Evolutionary conservation across 2,888 invertebrate genomes (phyloP).

Genomic region (Gastrophysa polygoni): DNA sequence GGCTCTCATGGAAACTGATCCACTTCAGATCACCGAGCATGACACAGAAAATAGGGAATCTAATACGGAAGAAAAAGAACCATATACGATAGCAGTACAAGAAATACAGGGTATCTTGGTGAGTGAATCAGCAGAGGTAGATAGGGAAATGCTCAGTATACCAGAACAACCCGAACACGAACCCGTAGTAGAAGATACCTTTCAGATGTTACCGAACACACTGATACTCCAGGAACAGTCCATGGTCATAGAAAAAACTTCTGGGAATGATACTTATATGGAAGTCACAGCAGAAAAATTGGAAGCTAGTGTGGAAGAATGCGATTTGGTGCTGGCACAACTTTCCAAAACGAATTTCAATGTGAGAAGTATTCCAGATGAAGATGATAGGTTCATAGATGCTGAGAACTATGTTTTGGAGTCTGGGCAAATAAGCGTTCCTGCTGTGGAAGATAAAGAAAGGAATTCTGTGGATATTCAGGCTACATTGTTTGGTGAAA

Average conservation of each 20-base stretch:
- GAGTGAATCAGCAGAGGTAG: conserved; percentile 15
- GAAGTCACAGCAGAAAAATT: conserved; percentile 53
- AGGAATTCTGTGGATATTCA: conserved; percentile 52
- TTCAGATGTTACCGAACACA: conserved; percentile 54
- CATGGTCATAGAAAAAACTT: conserved; percentile 37
- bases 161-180: conserved; percentile 18
- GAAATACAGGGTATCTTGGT: conserved; percentile 15
- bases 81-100: conserved; percentile 20
- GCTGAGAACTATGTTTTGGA: conserved; percentile 80
- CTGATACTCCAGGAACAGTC: conserved; percentile 56
- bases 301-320: conserved; percentile 57
- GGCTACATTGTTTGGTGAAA: conserved; percentile 54
- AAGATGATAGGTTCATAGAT: conserved; percentile 75
- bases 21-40: conserved; percentile 32
- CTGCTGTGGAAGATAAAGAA: conserved; percentile 44
- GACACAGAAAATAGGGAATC: conserved; percentile 25
- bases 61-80: conserved; percentile 21
- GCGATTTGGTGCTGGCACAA: conserved; percentile 52
- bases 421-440: conserved; percentile 62
- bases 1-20: conserved; percentile 37
- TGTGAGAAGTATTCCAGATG: conserved; percentile 34
- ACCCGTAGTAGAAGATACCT: conserved; percentile 36
- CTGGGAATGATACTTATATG: conserved; percentile 39
- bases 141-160: conserved; percentile 15
- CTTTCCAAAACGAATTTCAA: conserved; percentile 24